phyloP scores from a whole-genome alignment of 2,113 vertebrate genomes.

The Pygoscelis antarcticus region DNA sequence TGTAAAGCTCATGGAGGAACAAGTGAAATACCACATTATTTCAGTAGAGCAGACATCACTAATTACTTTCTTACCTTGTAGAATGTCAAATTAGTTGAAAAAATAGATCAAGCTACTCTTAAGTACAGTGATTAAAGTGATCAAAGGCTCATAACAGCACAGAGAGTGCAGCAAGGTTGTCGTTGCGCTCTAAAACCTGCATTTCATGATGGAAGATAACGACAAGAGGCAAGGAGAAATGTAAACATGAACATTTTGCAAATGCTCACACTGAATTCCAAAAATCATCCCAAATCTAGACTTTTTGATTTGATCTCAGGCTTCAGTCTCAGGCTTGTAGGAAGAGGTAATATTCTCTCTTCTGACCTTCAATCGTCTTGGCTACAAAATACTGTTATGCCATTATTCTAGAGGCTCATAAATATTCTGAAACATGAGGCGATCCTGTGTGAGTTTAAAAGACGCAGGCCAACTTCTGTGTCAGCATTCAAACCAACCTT shows the following conservation, averaged over 20 bases:
- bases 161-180: background rate
- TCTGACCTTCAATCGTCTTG: background rate
- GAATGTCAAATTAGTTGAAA: constrained; percentile 42
- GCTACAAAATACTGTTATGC: background rate
- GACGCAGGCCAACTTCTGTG: background rate
- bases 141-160: constrained; percentile 25
- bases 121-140: constrained; percentile 46
- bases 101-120: constrained; percentile 21
- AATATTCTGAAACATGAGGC: background rate
- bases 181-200: background rate
- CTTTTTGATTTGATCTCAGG: background rate
- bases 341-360: background rate
- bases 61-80: constrained; percentile 20
- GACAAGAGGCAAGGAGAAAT: background rate
- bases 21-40: constrained; percentile 27
- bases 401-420: background rate
- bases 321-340: background rate
- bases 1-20: constrained; percentile 45
- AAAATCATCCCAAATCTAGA: background rate
- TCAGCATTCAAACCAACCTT: background rate
- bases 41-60: background rate
- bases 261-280: background rate
- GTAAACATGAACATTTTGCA: background rate
- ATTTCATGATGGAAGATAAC: background rate
- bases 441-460: background rate